Evolutionary conservation across 2,113 vertebrate genomes (phyloP), one percentile per base, ranked within the genome.

Genomic region (Entosphenus tridentatus): DNA sequence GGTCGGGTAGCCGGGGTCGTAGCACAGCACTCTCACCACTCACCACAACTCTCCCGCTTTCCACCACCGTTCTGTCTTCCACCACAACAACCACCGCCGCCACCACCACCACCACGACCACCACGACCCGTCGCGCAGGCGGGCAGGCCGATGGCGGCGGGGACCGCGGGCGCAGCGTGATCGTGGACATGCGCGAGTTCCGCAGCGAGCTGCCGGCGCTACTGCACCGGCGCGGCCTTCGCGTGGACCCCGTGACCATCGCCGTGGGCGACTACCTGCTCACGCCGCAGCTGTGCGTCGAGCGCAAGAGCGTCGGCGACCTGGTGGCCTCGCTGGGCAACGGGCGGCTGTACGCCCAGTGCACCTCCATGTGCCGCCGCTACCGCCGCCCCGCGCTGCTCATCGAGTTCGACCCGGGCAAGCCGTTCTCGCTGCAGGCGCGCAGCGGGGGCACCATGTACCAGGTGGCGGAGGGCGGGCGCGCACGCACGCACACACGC

Each of bases 201-300:
- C 87, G 88, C 3, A 97, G 93, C 1, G 93, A 93, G 69, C 87
- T 98, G 2, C 92, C 92, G 0, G 86, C 93, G 0, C 75, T 97
- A 72, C 81, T 98, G 69, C 93, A 98, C 70, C 86, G 86, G 1
- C 84, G 87, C 0, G 93, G 93, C 7, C 81, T 98, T 5, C 90
- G 96, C 78, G 89, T 96, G 1, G 89, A 98, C 39, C 92, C 93
- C 0, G 82, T 97, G 73, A 98, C 92, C 0, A 68, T 98, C 14
- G 87, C 95, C 73, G 91, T 98, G 0, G 93, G 93, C 0, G 93
- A 97, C 76, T 98, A 97, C 71, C 92, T 98, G 70, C 81, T 98
- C 54, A 92, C 85, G 0, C 83, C 89, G 0, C 90, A 98, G 12
- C 80, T 83, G 16, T 98, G 93, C 0, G 84, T 98, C 11, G 93